Base-by-base conservation (phyloP, 2,888 invertebrate species). In the Gastrophysa polygoni region DNA sequence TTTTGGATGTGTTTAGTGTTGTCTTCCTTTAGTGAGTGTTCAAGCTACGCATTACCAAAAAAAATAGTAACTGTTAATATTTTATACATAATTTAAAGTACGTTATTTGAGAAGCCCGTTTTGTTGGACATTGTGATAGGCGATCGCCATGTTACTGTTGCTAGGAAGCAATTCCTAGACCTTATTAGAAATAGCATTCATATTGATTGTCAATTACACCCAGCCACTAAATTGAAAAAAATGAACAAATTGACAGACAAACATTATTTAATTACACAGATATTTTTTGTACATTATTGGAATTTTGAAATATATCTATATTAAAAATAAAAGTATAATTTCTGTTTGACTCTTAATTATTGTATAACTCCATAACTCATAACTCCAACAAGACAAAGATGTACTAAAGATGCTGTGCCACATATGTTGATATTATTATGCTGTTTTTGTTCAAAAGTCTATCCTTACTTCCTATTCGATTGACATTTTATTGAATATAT, bases 261-360 rank as follows among this genome's bases (percentile, higher is more conserved):
- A 80, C 80, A 81, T 82, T 80, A 82, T 82, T 82, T 82, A 82
- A 82, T 82, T 82, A 86, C 87, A 87, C 87, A 87, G 86, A 87
- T 87, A 88, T 88, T 87, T 88, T 88, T 88, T 88, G 88, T 88
- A 88, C 88, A 88, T 87, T 88, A 87, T 87, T 83, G 82, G 82
- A 87, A 86, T 87, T 87, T 87, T 87, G 85, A 87, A 87, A 87
- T 87, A 87, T 87, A 88, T 87, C 78, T 81, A 80, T 80, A 78
- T 78, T 79, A 78, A 78, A 77, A 78, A 81, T 80, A 79, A 78
- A 81, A 77, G 68, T 78, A 77, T 78, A 77, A 77, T 68, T 67
- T 65, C 63, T 55, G 59, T 20, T 59, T 32, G 58, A 21, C 38
- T 7, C 10, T 43, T 29, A 18, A 56, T 62, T 29, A 51, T 58